These are phyloP conservation scores for Channa striata DNA, from an alignment of 2,797 vertebrate genomes.

Conservation along the genomic window DNA sequence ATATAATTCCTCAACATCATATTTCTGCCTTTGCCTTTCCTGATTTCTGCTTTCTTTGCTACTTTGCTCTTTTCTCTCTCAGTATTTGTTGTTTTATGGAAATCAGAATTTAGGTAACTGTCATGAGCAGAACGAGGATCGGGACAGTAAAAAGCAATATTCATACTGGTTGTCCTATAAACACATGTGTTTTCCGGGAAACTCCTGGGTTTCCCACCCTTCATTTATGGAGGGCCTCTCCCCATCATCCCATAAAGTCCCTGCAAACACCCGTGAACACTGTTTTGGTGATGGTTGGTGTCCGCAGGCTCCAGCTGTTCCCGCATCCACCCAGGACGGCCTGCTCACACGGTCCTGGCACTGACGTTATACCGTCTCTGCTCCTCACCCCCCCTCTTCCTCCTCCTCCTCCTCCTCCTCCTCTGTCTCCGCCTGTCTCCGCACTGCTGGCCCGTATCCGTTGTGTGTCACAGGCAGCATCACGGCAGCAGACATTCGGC, in stretches of 20 bases:
- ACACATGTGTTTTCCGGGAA: background rate
- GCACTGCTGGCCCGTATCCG: slow-evolving; percentile 71
- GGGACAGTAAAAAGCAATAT: background rate
- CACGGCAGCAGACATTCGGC: slow-evolving; percentile 60
- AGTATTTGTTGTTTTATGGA: background rate
- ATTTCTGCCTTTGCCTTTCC: background rate
- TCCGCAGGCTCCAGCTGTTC: slow-evolving; percentile 12
- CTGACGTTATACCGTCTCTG: slow-evolving; percentile 61
- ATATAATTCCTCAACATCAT: too few species aligned
- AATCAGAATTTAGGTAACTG: background rate
- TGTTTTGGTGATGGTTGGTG: background rate
- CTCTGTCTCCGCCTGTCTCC: slow-evolving; percentile 63
- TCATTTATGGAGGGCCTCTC: too few species aligned
- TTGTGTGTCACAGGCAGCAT: slow-evolving; percentile 68
- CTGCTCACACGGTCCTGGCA: slow-evolving; percentile 46
- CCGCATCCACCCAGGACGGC: slow-evolving; percentile 39
- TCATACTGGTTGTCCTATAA: background rate
- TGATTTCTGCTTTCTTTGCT: too few species aligned
- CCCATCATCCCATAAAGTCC: background rate
- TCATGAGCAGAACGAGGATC: background rate
- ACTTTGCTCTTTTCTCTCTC: background rate
- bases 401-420: background rate
- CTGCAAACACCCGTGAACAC: background rate
- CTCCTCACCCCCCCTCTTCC: slow-evolving; percentile 13
- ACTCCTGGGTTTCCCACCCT: background rate